Evolutionary conservation across 2,797 vertebrate species (phyloP), one percentile per base, ranked within the genome.

Genomic region (Cottoperca gobio): DNA sequence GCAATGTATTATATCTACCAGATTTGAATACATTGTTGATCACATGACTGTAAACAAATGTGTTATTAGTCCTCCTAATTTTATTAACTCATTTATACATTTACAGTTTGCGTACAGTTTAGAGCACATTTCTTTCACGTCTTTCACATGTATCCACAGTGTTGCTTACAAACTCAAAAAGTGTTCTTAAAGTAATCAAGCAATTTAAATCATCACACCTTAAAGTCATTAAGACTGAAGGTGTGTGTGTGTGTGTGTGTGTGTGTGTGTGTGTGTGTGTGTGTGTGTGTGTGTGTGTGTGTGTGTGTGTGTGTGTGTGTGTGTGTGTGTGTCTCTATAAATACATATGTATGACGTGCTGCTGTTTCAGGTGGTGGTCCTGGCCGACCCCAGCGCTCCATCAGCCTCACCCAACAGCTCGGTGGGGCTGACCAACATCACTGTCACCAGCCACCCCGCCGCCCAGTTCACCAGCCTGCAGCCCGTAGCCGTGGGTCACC

Each of bases 401-500:
- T 94, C 97, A 0, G 81, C 94, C 0, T 92, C 96, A 0, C 95
- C 97, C 0, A 96, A 95, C 59, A 96, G 95, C 81, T 96, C 97
- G 0, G 96, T 97, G 0, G 96, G 96, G 17, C 86, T 99, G 83
- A 95, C 96, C 88, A 99, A 98, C 92, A 98, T 99, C 89, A 97
- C 97, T 0, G 96, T 99, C 39, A 96, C 93, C 39, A 95, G 95
- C 0, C 89, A 95, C 0, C 90, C 92, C 0, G 94, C 96, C 1
- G 89, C 96, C 43, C 98, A 99, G 82, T 99, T 99, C 90, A 97
- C 97, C 90, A 99, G 92, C 86, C 95, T 99, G 43, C 98, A 98
- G 91, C 97, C 98, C 0, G 97, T 99, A 8, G 96, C 97, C 0
- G 96, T 99, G 24, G 94, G 97, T 43, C 97, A 98, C 83, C 95